phyloP scores from a whole-genome alignment of 2,888 invertebrate genomes.

The Ctenicera cuprea region DNA sequence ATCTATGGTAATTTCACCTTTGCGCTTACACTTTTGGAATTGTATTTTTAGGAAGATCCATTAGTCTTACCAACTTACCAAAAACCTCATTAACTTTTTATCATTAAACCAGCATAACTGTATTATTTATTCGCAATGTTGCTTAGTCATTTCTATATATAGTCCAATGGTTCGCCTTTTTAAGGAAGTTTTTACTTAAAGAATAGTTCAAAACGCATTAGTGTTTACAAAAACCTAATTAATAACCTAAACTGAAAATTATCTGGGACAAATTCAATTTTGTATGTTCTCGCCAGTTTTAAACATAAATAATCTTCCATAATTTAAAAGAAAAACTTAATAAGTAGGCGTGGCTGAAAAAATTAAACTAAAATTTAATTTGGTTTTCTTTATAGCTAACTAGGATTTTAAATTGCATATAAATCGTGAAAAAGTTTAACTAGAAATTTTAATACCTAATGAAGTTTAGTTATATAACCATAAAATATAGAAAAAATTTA shows the following conservation, averaged over 20 bases:
- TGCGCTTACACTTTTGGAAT: slow-evolving; percentile 14
- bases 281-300: too few relatives aligned
- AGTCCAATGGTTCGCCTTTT: background rate
- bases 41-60: background rate
- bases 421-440: background rate
- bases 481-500: background rate
- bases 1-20: background rate
- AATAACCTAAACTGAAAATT: too few relatives aligned
- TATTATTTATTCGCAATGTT: background rate
- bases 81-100: slow-evolving; percentile 25
- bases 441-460: background rate
- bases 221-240: too few relatives aligned
- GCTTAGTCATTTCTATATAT: slow-evolving; percentile 1
- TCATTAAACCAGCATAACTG: background rate
- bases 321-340: background rate
- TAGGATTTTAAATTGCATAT: too few relatives aligned
- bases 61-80: background rate
- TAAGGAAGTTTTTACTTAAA: too few relatives aligned
- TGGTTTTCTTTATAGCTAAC: background rate
- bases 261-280: too few relatives aligned
- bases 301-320: too few relatives aligned
- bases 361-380: background rate
- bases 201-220: too few relatives aligned
- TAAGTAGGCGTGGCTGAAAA: background rate
- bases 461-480: background rate